Evolutionary conservation across 2,797 vertebrate genomes (phyloP).

Genomic region (Mormyrops attenuatus): DNA sequence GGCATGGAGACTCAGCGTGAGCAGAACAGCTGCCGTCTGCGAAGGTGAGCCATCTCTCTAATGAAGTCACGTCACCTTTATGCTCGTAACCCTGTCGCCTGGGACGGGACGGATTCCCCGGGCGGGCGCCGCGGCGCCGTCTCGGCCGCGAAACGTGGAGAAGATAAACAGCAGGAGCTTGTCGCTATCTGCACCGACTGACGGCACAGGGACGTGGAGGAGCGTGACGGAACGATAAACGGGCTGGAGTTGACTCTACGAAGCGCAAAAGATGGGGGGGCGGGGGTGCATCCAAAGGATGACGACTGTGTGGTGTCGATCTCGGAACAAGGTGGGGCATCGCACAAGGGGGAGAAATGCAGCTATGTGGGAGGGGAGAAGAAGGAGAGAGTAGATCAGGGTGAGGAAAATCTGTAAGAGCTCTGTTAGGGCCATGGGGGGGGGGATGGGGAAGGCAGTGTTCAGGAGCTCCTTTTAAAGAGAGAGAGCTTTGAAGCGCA

Average conservation of each 20-base stretch:
- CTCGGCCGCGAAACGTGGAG: neutral
- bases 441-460: neutral
- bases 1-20: neutral
- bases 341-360: neutral
- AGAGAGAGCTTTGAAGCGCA: neutral
- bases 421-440: neutral
- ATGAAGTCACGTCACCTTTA: slow-evolving; percentile 11
- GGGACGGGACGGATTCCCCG: slow-evolving; percentile 31
- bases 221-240: slow-evolving; percentile 8
- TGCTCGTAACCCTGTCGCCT: slow-evolving; percentile 27
- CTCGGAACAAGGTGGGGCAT: neutral
- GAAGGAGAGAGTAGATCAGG: neutral
- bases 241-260: neutral
- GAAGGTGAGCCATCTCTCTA: neutral
- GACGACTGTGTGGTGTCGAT: neutral
- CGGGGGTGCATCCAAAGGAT: neutral
- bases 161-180: slow-evolving; percentile 4
- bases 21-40: slow-evolving; percentile 16
- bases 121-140: slow-evolving; percentile 18
- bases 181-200: neutral
- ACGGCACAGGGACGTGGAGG: neutral
- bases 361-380: neutral
- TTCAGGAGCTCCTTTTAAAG: neutral
- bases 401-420: neutral
- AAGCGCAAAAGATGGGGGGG: neutral